phyloP scores from a whole-genome alignment of 2,888 invertebrate genomes.

The Malthinus seriepunctatus region DNA sequence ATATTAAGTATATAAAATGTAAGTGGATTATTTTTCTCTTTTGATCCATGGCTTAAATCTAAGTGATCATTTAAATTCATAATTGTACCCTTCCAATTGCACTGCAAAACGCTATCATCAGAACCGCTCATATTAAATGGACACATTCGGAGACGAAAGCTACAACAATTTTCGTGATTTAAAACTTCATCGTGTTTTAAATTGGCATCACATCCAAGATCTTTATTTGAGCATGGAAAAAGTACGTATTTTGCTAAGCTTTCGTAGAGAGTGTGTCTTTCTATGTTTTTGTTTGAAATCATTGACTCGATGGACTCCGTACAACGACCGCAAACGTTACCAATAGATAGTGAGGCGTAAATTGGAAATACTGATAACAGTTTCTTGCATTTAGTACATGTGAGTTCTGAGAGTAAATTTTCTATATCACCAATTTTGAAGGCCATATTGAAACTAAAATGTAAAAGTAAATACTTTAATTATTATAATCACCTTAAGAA shows the following conservation, averaged over 20 bases:
- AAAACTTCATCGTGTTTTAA: conserved; percentile 32
- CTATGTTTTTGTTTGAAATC: conserved; percentile 14
- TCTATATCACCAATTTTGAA: no score
- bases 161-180: conserved; percentile 39
- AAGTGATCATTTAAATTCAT: conserved; percentile 38
- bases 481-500: no score
- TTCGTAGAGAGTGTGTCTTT: conserved; percentile 21
- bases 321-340: conserved; percentile 18
- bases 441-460: no score
- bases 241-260: conserved; percentile 19
- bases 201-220: conserved; percentile 38
- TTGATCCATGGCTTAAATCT: conserved; percentile 18
- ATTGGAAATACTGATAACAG: no score
- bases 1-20: conserved; percentile 7
- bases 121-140: conserved; percentile 24
- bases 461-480: conserved; percentile 13
- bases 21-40: neutral
- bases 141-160: conserved; percentile 35
- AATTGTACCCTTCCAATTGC: conserved; percentile 40
- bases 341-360: conserved; percentile 6
- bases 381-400: no score
- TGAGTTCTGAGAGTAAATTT: no score
- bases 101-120: conserved; percentile 26
- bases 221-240: no score
- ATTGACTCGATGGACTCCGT: conserved; percentile 4